Percentiles rank a stretch among this genome's conserved stretches.
Evolutionary conservation across 1,140 invertebrate species (phyloP).

Genomic region (Nebria ingens): DNA sequence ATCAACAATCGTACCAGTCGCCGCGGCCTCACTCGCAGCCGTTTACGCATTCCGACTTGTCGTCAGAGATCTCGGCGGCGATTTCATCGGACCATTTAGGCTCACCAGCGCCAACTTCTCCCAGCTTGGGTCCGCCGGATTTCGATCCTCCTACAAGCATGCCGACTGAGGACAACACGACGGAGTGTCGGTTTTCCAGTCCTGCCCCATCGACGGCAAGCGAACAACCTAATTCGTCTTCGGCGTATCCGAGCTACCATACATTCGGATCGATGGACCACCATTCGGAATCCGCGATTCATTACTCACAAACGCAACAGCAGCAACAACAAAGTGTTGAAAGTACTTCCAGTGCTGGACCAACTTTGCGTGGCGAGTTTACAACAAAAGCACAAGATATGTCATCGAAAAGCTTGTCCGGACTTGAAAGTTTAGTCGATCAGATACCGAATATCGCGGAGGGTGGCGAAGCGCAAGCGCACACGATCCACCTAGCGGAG

Average conservation of each 20-base stretch:
- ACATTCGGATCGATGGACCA: too few relatives aligned
- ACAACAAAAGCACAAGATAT: constrained; percentile 60
- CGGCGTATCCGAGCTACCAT: constrained; percentile 21
- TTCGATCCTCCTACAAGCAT: constrained; percentile 62
- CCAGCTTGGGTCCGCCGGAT: constrained; percentile 59
- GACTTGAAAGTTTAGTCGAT: constrained; percentile 78
- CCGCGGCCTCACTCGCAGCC: constrained; percentile 49
- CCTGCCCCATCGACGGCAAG: constrained; percentile 33
- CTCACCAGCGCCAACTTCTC: constrained; percentile 50
- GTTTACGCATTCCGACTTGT: constrained; percentile 62
- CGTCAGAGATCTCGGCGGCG: constrained; percentile 64
- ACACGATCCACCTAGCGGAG: constrained; percentile 22
- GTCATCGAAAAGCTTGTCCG: constrained; percentile 76
- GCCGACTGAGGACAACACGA: constrained; percentile 35
- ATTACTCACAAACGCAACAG: background rate
- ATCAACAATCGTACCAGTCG: constrained; percentile 39
- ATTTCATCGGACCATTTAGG: constrained; percentile 58
- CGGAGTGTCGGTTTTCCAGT: constrained; percentile 44
- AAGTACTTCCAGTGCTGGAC: background rate
- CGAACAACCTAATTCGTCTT: constrained; percentile 21
- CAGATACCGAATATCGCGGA: constrained; percentile 82
- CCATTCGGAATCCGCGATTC: background rate
- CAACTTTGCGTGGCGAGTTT: background rate
- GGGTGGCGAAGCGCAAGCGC: constrained; percentile 34
- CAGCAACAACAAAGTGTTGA: background rate